Percentiles rank a stretch among this genome's conserved stretches.
Conservation (phyloP, 2,797 vertebrate species). For the Parauchenoglanis punctatus region DNA sequence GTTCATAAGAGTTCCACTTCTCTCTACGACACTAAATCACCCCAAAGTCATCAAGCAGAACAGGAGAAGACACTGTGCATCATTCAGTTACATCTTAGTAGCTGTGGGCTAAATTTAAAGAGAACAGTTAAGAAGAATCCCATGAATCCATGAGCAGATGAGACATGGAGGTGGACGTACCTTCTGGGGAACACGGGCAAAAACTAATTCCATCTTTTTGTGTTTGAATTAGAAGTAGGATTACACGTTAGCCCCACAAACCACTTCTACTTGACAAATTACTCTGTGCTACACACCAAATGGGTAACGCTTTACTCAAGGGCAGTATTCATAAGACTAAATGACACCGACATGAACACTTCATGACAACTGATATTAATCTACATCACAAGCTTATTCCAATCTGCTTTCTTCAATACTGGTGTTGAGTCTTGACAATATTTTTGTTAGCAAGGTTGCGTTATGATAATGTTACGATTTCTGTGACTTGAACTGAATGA, state of each 20-base stretch:
- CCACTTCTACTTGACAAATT: slow-evolving; percentile 10
- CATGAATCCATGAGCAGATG: slow-evolving; percentile 33
- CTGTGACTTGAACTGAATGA: not conserved
- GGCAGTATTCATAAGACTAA: not conserved
- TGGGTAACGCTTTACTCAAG: not conserved
- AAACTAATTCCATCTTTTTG: not conserved
- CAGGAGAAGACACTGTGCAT: slow-evolving; percentile 6
- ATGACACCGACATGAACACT: slow-evolving; percentile 16
- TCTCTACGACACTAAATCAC: slow-evolving; percentile 18
- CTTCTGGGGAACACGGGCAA: slow-evolving; percentile 14
- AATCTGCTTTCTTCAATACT: slow-evolving; percentile 11
- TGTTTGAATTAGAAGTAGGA: not conserved
- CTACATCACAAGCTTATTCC: slow-evolving; percentile 13
- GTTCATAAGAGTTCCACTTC: slow-evolving; percentile 14
- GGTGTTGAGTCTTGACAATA: not conserved
- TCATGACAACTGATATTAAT: not conserved
- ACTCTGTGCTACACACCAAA: slow-evolving; percentile 8
- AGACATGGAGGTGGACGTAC: slow-evolving; percentile 1
- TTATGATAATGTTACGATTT: not conserved
- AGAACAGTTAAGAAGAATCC: slow-evolving; percentile 28
- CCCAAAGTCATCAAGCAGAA: slow-evolving; percentile 24
- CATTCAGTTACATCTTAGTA: slow-evolving; percentile 19
- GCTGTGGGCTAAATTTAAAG: slow-evolving; percentile 23
- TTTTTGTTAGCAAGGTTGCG: slow-evolving; percentile 4
- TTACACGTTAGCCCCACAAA: not conserved